These are phyloP conservation scores for Nipponia nippon DNA, from an alignment of 2,113 vertebrate genomes.

Conservation along the genomic window DNA sequence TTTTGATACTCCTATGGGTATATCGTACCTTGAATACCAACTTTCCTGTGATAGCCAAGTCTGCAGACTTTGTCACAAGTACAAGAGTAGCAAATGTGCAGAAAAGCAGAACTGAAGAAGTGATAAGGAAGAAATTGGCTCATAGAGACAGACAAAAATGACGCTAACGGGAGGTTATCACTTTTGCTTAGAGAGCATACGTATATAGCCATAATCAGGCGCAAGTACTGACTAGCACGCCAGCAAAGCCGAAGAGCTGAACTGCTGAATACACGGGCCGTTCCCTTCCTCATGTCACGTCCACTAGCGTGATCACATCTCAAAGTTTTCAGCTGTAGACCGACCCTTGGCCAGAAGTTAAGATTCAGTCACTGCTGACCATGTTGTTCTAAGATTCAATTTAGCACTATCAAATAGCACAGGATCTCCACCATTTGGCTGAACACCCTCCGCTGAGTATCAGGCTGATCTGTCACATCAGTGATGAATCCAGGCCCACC, in stretches of 20 bases:
- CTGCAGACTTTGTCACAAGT: neutral
- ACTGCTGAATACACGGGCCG: neutral
- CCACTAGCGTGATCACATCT: accelerated
- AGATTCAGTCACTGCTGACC: neutral
- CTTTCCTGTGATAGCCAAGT: neutral
- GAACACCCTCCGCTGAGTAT: neutral
- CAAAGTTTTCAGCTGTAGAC: neutral
- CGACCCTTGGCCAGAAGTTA: neutral
- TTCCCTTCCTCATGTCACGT: neutral
- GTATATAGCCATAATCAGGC: neutral
- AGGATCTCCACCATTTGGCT: no score
- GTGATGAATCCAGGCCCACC: no score
- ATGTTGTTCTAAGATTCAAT: neutral
- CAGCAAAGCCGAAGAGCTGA: neutral
- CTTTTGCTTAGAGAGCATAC: neutral
- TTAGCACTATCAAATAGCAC: neutral
- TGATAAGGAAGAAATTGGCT: neutral
- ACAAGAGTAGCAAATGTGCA: neutral
- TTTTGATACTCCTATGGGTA: neutral
- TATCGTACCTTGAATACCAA: neutral
- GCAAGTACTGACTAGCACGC: neutral
- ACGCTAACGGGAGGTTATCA: neutral
- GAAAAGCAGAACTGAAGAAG: neutral
- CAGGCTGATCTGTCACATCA: no score
- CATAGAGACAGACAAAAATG: neutral